Base-by-base conservation (phyloP, 2,888 invertebrate genomes). In the Leucoma salicis region DNA sequence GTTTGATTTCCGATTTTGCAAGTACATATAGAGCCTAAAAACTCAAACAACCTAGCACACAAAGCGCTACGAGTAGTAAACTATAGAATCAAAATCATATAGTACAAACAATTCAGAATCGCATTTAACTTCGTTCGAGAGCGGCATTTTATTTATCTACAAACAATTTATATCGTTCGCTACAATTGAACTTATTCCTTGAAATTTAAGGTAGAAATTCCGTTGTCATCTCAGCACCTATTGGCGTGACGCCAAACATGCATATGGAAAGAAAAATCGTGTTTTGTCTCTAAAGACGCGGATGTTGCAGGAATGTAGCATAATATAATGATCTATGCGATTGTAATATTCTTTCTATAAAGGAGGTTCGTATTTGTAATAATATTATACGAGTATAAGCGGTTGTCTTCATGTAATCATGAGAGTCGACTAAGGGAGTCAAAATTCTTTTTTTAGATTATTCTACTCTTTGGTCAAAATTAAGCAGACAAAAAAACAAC, bases 91-190 rank as follows among this genome's bases (percentile, higher is more conserved):
- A 27, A 46, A 54, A 59, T 57, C 46, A 48, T 49, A 50, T 35
- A 31, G 41, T 39, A 53, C 47, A 51, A 27, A 43, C 58, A 59
- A 51, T 53, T 44, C 47, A 21, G 47, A 59, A 59, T 54, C 57
- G 43, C 51, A 59, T 59, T 59, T 42, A 57, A 59, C 49, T 59
- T 54, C 45, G 40, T 45, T 41, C 27, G 31, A 32, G 33, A 25
- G 38, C 37, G 15, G 45, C 46, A 54, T 51, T 59, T 49, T 57
- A 54, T 57, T 57, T 54, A 46, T 47, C 12, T 31, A 13, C 31
- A 31, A 14, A 47, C 43, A 51, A 35, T 18, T 39, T 40, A 31
- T 13, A 14, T 35, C 11, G 2, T 12, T 34, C 42, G 36, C 2
- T 1, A 24, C 12, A 14, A 11, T 45, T 39, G 14, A 21, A 28